These are phyloP conservation scores for Macrotrachela quadricornifera DNA, from an alignment of 1,140 invertebrate genomes.

Conservation along the genomic window DNA sequence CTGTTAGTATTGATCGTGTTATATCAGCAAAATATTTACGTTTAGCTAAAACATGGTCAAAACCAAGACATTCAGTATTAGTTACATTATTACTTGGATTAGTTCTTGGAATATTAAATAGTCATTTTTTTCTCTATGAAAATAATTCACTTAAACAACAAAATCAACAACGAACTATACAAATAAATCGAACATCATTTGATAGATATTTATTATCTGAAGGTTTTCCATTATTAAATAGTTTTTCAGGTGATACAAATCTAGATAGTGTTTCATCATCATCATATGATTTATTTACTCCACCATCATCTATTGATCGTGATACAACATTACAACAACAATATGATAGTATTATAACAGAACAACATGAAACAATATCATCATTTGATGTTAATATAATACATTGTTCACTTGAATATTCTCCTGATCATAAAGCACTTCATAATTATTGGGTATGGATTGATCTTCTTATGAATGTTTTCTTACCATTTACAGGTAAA, in stretches of 20 bases:
- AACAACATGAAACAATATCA: background rate
- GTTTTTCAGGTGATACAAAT: too few relatives aligned
- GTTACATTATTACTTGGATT: background rate
- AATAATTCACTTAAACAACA: too few relatives aligned
- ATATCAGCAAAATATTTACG: background rate
- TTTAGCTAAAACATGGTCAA: conserved; percentile 1
- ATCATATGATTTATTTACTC: too few relatives aligned
- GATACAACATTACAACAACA: too few relatives aligned
- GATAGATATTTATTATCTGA: too few relatives aligned
- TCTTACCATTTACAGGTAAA: background rate
- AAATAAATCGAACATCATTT: background rate
- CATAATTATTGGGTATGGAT: background rate
- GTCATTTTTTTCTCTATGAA: conserved; percentile 7
- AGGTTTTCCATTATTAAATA: too few relatives aligned
- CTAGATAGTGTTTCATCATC: too few relatives aligned
- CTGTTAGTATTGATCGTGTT: conserved; percentile 7
- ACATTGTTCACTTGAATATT: conserved; percentile 4
- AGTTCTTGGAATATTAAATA: background rate
- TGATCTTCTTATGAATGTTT: conserved; percentile 2
- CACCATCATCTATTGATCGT: too few relatives aligned
- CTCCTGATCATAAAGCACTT: background rate
- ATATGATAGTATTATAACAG: background rate
- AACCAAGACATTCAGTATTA: background rate
- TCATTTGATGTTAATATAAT: conserved; percentile 1
- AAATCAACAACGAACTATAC: too few relatives aligned